Base-by-base conservation (phyloP, 2,113 vertebrate species). In the Lepisosteus osseus region DNA sequence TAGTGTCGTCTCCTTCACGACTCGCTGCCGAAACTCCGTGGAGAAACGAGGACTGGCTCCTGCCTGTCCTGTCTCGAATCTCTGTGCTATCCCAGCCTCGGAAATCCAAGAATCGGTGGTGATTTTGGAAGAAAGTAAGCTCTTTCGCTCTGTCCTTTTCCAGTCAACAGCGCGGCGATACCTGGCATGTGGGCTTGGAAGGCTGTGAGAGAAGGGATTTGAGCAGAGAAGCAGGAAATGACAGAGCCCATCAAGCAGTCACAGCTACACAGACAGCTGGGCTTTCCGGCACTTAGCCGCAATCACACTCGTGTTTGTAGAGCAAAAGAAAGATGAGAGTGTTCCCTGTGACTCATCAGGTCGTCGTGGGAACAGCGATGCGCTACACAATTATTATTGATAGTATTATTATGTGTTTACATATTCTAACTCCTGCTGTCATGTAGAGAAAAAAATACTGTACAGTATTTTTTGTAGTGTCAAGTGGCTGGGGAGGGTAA, bases 281-380 rank as follows among this genome's bases (percentile, higher is more conserved):
- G 5, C 9, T 51, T 51, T 51, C 9, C 9, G 47, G 5, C 47
- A 51, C 9, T 51, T 51, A 6, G 47, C 47, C 12, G 13, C 43
- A 47, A 66, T 42, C 43, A 4, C 62, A 65, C 1, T 4, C 40
- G 14, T 6, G 13, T 65, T 40, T 42, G 42, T 3, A 45, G 64
- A 65, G 41, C 4, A 14, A 14, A 42, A 66, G 64, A 42, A 7
- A 44, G 64, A 41, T 13, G 1, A 42, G 64, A 66, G 41, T 15
- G n/a, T 43, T 54, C 47, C 29, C 66, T 29, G 66, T 67, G 47
- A 29, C 66, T 67, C 64, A 66, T 47, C n/a, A 9, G 64, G 7
- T n/a, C 64, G 3, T 42, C 12, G 13, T 66, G 64, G 64, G 64
- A 66, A 45, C 42, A n/a, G 64, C 42, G 4, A 14, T 47, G 44